phyloP scores from a whole-genome alignment of 2,888 invertebrate genomes.

The Lasioglossum morio region DNA sequence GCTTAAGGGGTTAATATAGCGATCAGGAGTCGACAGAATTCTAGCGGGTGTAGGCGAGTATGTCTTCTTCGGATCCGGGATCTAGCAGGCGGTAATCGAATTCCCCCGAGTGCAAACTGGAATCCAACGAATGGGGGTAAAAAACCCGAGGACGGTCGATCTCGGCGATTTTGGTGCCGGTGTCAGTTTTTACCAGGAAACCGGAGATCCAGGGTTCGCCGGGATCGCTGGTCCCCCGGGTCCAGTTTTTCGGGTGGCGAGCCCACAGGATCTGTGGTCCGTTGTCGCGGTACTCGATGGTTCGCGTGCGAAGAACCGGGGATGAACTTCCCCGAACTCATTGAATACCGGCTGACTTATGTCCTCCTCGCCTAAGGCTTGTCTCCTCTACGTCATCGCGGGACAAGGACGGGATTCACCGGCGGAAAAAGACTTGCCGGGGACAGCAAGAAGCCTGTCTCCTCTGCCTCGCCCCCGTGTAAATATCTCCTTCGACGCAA shows the following conservation, averaged over 20 bases:
- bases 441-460: constrained; percentile 48
- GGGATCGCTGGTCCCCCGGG: constrained; percentile 13
- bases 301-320: constrained; percentile 72
- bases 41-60: background rate
- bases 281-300: constrained; percentile 58
- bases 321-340: constrained; percentile 78
- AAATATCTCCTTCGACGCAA: constrained; percentile 43
- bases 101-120: constrained; percentile 49
- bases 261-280: constrained; percentile 61
- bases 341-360: constrained; percentile 79
- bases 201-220: constrained; percentile 45
- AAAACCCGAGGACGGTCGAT: constrained; percentile 36
- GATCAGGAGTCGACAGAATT: background rate
- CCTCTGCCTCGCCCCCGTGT: constrained; percentile 29
- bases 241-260: constrained; percentile 48
- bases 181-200: constrained; percentile 53
- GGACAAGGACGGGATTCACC: constrained; percentile 38
- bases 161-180: constrained; percentile 52
- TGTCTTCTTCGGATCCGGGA: background rate
- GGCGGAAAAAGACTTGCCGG: constrained; percentile 45
- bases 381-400: constrained; percentile 50
- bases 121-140: constrained; percentile 26
- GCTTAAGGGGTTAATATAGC: background rate
- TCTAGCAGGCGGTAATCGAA: constrained; percentile 14
- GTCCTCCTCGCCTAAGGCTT: constrained; percentile 57